phyloP scores from a whole-genome alignment of 1,140 invertebrate genomes.

The Heliothis virescens region DNA sequence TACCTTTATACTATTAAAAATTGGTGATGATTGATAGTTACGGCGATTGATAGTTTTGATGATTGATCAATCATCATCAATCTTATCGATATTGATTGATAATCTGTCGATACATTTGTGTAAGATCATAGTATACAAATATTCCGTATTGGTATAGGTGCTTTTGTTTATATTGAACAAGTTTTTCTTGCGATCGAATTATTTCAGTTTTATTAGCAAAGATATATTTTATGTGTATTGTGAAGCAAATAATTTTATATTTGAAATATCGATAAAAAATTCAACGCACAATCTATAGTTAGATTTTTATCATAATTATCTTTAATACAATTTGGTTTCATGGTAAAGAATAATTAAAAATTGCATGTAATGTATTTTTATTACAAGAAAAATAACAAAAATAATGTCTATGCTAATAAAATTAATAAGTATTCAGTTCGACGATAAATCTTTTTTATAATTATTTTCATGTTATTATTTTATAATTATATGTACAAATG shows the following conservation, averaged over 20 bases:
- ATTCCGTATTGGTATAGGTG: constrained; percentile 43
- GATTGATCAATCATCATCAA: constrained; percentile 10
- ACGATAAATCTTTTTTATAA: neutral
- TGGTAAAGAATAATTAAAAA: neutral
- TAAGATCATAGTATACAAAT: constrained; percentile 24
- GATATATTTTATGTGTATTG: constrained; percentile 1
- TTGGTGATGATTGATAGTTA: neutral
- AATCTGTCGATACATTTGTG: constrained; percentile 8
- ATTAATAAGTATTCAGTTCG: constrained; percentile 14
- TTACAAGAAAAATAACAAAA: no score
- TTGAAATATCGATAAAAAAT: neutral
- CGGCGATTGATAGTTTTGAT: neutral
- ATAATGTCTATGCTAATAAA: constrained; percentile 39
- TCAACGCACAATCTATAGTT: constrained; percentile 16
- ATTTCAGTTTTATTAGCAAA: constrained; percentile 22
- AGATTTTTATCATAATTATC: neutral
- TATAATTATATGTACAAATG: constrained; percentile 50
- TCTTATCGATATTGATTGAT: neutral
- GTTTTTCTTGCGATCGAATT: constrained; percentile 45
- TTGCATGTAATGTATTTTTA: neutral
- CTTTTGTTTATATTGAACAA: constrained; percentile 44
- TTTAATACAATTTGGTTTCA: neutral
- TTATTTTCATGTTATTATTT: constrained; percentile 42
- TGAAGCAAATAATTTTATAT: neutral
- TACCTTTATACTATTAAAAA: neutral